Evolutionary conservation across 2,888 invertebrate species (phyloP), one percentile per base, ranked within the genome.

Genomic region (Xylota sylvarum): DNA sequence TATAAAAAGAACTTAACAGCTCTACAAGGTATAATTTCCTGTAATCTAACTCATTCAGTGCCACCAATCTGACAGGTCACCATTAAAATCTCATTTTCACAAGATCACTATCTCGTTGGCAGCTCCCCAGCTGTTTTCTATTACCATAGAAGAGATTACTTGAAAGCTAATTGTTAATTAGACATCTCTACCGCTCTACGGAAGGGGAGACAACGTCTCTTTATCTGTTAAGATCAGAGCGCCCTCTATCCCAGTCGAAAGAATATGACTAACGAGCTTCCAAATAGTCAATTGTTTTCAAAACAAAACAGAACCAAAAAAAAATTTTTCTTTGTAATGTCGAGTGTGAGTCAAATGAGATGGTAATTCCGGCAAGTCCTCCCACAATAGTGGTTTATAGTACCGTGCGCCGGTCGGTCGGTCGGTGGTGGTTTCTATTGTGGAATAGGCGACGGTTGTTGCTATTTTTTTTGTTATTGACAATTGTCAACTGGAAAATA

Each of bases 41-140:
- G 69, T 50, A 80, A 80, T 80, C 64, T 80, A 76, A 84, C 69
- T 84, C 84, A 84, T 74, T 72, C 78, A 67, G 58, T 67, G 81
- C 85, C 81, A 73, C 73, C 73, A 50, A 81, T 81, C 72, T 77
- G 72, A 55, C 60, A 77, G 81, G 70, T 76, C 67, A 58, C 81
- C 81, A 85, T 85, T 85, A 85, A 85, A 85, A 72, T 55, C 81
- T 81, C 70, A 85, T 85, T 85, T 85, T 81, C 85, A 81, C 85
- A 85, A 81, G 85, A 85, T 85, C 60, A 23, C 55, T 77, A 85
- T 85, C 85, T 43, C n/a, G 40, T 4, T 0, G 43, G n/a, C n/a
- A n/a, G 43, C 17, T 14, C 35, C 55, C 7, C 35, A 23, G 14
- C 30, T 19, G 40, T 56, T 55, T 40, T 48, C 72, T 46, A 62